Conservation (phyloP, 2,113 vertebrate species). For the Phyllostomus discolor region DNA sequence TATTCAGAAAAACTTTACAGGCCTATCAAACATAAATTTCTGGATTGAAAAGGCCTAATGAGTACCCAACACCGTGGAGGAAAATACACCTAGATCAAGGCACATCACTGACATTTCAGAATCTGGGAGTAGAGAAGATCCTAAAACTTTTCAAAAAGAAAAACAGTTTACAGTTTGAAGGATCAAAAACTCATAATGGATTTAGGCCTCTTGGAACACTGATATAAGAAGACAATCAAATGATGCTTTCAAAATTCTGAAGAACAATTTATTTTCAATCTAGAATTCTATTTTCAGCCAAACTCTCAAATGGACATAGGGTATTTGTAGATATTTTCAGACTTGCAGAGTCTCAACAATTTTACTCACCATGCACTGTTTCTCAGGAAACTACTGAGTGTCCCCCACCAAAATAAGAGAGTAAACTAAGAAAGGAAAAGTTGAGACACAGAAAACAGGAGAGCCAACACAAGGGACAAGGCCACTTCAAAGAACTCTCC, state of each 20-base stretch:
- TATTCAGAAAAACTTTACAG: constrained; percentile 6
- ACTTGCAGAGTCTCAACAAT: neutral
- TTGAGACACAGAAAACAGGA: constrained; percentile 7
- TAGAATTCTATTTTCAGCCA: neutral
- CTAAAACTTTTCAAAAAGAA: neutral
- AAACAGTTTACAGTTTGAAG: constrained; percentile 2
- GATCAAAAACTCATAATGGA: neutral
- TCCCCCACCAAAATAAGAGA: constrained; percentile 8
- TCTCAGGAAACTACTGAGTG: neutral
- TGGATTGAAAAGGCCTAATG: neutral
- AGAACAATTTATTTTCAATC: constrained; percentile 14
- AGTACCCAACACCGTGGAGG: neutral
- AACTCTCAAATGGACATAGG: neutral
- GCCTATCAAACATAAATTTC: neutral
- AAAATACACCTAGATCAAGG: neutral
- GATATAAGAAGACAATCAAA: neutral
- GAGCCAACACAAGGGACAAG: neutral
- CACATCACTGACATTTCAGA: neutral
- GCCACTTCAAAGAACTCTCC: neutral
- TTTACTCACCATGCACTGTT: neutral
- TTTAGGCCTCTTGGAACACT: neutral
- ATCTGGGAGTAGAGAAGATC: neutral
- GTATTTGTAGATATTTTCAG: constrained; percentile 20
- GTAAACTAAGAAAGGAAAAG: constrained; percentile 6
- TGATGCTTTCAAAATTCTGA: neutral